Evolutionary conservation across 2,797 vertebrate species (phyloP).

Genomic region (Syngnathus rostellatus): DNA sequence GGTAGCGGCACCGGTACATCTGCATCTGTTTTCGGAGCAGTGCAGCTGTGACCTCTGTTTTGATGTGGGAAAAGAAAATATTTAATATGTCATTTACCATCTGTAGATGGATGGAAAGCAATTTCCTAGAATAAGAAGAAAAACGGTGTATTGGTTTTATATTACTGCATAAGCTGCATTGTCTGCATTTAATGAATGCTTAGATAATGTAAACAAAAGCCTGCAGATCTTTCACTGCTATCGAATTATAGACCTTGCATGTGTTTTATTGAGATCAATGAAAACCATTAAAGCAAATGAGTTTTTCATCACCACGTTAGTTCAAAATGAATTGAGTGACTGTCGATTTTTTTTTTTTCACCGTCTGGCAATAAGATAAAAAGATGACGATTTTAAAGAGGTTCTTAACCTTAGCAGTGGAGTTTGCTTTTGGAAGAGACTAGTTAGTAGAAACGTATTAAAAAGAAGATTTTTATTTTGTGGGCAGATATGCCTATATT

Average conservation of each 20-base stretch:
- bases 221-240: constrained; percentile 14
- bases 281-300: constrained; percentile 21
- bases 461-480: background rate
- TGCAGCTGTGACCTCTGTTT: constrained; percentile 83
- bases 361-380: background rate
- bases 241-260: constrained; percentile 30
- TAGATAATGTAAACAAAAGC: constrained; percentile 41
- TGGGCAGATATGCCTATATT: background rate
- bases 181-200: constrained; percentile 36
- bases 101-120: constrained; percentile 62
- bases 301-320: constrained; percentile 2
- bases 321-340: constrained; percentile 26
- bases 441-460: background rate
- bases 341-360: constrained; percentile 8
- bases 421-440: background rate
- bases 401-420: background rate
- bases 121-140: constrained; percentile 39
- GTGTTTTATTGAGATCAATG: constrained; percentile 4
- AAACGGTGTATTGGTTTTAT: constrained; percentile 52
- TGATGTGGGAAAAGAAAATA: constrained; percentile 73
- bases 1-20: constrained; percentile 59
- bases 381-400: background rate
- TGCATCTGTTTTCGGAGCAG: constrained; percentile 57
- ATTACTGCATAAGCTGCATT: constrained; percentile 36
- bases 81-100: constrained; percentile 73